A percentile compares a stretch with the other conserved stretches of the same genome.
Conservation (phyloP, 2,113 vertebrate species). For the Chauna torquata region DNA sequence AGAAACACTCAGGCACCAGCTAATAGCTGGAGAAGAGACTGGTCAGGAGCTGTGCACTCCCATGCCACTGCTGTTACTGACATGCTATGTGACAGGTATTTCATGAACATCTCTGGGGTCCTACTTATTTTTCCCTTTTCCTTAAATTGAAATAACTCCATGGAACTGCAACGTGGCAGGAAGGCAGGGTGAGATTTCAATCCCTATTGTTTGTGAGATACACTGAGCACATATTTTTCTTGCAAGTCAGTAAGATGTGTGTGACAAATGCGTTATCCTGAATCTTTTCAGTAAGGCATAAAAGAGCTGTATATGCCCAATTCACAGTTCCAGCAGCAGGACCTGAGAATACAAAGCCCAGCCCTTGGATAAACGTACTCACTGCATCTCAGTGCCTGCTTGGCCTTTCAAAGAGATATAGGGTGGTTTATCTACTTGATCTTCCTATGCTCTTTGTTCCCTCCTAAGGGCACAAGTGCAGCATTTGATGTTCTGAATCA, state of each 20-base stretch:
- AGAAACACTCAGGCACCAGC: neutral
- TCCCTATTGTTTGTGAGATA: neutral
- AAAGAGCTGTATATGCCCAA: neutral
- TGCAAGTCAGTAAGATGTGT: neutral
- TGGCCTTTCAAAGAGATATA: neutral
- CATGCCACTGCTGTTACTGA: neutral
- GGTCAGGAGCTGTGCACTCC: neutral
- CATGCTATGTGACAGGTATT: neutral
- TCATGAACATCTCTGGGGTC: neutral
- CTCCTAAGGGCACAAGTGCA: slow-evolving; percentile 25
- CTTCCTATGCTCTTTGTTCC: neutral
- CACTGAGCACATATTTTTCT: neutral
- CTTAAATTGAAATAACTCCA: neutral
- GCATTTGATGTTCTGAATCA: neutral
- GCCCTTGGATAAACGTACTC: neutral
- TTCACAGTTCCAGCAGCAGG: neutral
- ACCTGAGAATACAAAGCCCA: neutral
- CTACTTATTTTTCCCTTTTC: neutral
- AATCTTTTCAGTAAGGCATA: neutral
- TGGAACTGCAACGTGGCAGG: neutral
- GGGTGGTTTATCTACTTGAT: slow-evolving; percentile 16
- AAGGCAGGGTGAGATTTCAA: neutral
- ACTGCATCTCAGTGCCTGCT: neutral
- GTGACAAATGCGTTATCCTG: neutral
- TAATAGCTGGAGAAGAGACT: neutral